Percentiles rank a stretch among this genome's conserved stretches.
phyloP scores from a whole-genome alignment of 2,113 vertebrate genomes.

The Typhlomys cinereus region DNA sequence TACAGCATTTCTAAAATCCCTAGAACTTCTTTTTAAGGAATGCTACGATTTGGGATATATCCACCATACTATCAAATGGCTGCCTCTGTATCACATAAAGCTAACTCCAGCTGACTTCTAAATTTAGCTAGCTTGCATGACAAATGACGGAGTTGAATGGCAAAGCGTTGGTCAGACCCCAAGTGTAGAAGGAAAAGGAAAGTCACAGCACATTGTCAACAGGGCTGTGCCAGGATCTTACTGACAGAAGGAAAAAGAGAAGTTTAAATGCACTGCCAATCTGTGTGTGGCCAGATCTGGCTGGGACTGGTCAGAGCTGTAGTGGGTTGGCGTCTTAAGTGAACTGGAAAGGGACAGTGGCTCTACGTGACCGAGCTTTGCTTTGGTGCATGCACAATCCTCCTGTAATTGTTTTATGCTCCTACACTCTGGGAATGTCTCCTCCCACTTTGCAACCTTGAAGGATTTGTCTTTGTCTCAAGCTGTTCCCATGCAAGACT shows the following conservation, averaged over 20 bases:
- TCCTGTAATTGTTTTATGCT: neutral
- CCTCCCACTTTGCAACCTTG: neutral
- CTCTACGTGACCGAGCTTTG: neutral
- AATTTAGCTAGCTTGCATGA: neutral
- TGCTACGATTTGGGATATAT: conserved; percentile 20
- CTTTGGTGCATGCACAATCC: neutral
- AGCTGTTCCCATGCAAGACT: conserved; percentile 36
- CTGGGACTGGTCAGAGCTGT: neutral
- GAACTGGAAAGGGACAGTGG: neutral
- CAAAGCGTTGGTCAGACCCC: neutral
- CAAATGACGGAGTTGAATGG: neutral
- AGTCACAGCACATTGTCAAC: no score
- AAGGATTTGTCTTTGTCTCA: conserved; percentile 27
- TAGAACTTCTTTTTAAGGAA: neutral
- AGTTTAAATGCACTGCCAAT: neutral
- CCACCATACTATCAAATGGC: neutral
- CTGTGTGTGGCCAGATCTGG: neutral
- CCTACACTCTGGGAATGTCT: neutral
- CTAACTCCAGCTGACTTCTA: conserved; percentile 14
- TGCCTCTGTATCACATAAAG: neutral
- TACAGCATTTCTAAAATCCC: neutral
- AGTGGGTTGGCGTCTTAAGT: neutral
- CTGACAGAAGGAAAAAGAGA: neutral
- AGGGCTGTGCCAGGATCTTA: no score
- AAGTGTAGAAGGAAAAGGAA: neutral